A percentile compares a stretch with the other conserved stretches of the same genome.
phyloP scores from a whole-genome alignment of 2,888 invertebrate genomes.

The Timandra comae region DNA sequence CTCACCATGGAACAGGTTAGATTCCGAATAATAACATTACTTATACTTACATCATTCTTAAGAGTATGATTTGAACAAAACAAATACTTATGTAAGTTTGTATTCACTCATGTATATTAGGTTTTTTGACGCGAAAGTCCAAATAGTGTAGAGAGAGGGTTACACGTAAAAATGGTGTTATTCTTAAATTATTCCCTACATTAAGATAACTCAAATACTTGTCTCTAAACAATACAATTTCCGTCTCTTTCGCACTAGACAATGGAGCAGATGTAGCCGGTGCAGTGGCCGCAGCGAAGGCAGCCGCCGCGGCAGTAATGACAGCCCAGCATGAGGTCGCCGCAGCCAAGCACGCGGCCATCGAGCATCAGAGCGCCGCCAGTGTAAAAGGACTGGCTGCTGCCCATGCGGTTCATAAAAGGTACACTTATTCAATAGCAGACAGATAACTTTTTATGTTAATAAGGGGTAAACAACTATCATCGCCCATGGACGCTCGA shows the following conservation, averaged over 20 bases:
- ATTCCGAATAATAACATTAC: constrained; percentile 18
- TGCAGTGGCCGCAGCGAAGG: constrained; percentile 84
- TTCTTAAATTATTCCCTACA: neutral
- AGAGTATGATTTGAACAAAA: neutral
- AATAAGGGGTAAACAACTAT: no score
- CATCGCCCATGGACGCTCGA: no score
- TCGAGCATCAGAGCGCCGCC: constrained; percentile 83
- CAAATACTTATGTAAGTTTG: no score
- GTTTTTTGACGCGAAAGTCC: no score
- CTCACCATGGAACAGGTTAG: constrained; percentile 26
- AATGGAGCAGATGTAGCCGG: constrained; percentile 82
- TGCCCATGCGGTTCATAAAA: constrained; percentile 77
- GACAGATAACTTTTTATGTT: no score
- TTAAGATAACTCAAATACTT: no score
- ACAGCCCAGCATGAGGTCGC: constrained; percentile 84
- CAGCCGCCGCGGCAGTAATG: constrained; percentile 82
- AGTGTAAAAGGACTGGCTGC: constrained; percentile 85
- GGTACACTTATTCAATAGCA: no score
- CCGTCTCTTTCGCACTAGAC: no score
- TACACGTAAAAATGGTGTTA: no score
- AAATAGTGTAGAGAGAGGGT: no score
- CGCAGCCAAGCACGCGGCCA: constrained; percentile 82
- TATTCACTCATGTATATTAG: no score
- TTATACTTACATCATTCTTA: neutral
- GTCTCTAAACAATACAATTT: no score